Evolutionary conservation across 2,797 vertebrate genomes (phyloP).

Genomic region (Calcarius lapponicus): DNA sequence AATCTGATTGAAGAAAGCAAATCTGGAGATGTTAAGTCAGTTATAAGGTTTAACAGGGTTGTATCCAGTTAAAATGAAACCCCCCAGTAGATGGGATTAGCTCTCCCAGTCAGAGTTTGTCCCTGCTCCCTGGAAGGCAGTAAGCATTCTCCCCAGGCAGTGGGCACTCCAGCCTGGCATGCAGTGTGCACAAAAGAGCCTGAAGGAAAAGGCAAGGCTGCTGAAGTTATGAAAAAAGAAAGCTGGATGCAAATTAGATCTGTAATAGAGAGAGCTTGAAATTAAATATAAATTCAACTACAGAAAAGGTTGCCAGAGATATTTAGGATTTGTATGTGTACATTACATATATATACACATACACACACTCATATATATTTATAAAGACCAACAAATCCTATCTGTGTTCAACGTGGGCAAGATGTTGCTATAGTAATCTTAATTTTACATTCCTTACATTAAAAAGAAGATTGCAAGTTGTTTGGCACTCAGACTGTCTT

Average conservation of each 20-base stretch:
- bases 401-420: not conserved
- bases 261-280: not conserved
- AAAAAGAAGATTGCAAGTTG: slow-evolving; percentile 6
- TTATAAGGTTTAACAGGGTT: not conserved
- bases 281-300: slow-evolving; percentile 6
- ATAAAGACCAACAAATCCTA: slow-evolving; percentile 16
- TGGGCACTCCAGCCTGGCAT: not conserved
- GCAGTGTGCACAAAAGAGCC: not conserved
- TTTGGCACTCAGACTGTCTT: slow-evolving; percentile 30
- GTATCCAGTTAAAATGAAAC: not conserved
- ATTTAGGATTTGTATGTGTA: slow-evolving; percentile 19
- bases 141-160: rapidly evolving
- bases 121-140: not conserved
- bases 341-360: not conserved
- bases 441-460: slow-evolving; percentile 47
- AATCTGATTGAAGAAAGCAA: not conserved
- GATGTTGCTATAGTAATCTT: slow-evolving; percentile 59
- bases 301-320: not conserved
- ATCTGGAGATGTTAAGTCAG: not conserved
- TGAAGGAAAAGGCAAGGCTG: not conserved
- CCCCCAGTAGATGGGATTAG: not conserved
- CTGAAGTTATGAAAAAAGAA: not conserved
- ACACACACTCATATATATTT: not conserved
- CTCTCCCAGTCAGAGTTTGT: not conserved
- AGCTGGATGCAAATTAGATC: not conserved